Evolutionary conservation across 2,888 invertebrate species (phyloP).

Genomic region (Drosophila sordidula): DNA sequence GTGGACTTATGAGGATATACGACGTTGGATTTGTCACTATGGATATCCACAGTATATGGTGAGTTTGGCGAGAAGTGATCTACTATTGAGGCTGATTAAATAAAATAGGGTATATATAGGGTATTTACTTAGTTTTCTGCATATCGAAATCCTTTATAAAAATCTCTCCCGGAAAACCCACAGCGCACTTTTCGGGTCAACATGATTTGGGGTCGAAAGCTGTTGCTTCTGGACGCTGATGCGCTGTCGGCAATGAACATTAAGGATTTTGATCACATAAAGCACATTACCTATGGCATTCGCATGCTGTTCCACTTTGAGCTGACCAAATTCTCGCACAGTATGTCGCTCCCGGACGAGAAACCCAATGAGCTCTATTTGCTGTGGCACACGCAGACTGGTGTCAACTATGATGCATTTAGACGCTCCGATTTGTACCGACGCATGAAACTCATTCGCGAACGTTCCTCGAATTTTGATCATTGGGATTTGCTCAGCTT

Average conservation of each 20-base stretch:
- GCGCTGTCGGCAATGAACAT: constrained; percentile 85
- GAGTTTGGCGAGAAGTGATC: constrained; percentile 5
- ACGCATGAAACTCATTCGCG: constrained; percentile 86
- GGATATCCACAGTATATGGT: constrained; percentile 86
- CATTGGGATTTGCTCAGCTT: constrained; percentile 86
- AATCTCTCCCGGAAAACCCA: too few species aligned
- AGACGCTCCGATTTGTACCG: constrained; percentile 86
- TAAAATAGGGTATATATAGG: too few species aligned
- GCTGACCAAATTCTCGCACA: constrained; percentile 74
- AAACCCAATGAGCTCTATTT: constrained; percentile 86
- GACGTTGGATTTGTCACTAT: constrained; percentile 85
- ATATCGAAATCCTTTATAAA: too few species aligned
- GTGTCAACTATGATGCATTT: constrained; percentile 85
- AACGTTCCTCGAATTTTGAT: constrained; percentile 83
- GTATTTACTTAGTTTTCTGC: too few species aligned
- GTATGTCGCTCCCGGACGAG: constrained; percentile 59
- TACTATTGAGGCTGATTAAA: too few species aligned
- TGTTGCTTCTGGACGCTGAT: constrained; percentile 84
- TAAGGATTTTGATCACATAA: constrained; percentile 66
- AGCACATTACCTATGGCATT: constrained; percentile 81
- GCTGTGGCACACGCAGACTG: constrained; percentile 86
- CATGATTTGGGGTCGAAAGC: constrained; percentile 83
- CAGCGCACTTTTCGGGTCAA: constrained; percentile 84
- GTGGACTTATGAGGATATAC: constrained; percentile 86
- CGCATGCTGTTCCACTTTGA: constrained; percentile 85